Conservation (phyloP, 2,113 vertebrate genomes). For the Xiphophorus maculatus region DNA sequence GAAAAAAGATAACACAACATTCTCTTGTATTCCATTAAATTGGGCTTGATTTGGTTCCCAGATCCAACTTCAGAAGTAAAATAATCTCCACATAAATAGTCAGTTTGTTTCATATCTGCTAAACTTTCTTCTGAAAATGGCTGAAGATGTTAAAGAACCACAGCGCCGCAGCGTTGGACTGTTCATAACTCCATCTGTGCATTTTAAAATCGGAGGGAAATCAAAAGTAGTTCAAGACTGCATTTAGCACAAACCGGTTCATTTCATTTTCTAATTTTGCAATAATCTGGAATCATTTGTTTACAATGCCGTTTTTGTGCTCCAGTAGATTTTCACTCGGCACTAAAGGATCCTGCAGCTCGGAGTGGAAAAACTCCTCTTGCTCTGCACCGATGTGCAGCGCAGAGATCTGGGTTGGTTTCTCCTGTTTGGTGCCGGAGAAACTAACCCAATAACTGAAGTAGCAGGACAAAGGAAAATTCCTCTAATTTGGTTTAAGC, state of each 20-base stretch:
- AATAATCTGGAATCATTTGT: slow-evolving; percentile 3
- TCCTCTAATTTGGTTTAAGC: slow-evolving; percentile 1
- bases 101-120: neutral
- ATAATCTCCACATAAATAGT: neutral
- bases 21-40: too few species aligned
- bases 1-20: too few species aligned
- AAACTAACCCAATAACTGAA: slow-evolving; percentile 11
- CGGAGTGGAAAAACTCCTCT: slow-evolving; percentile 34
- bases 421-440: neutral
- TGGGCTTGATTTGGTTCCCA: neutral
- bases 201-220: neutral
- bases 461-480: slow-evolving; percentile 3
- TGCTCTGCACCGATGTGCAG: slow-evolving; percentile 5
- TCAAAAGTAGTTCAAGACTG: slow-evolving; percentile 5
- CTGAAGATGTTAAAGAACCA: neutral
- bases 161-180: slow-evolving; percentile 12
- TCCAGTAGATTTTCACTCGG: slow-evolving; percentile 14
- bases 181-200: neutral
- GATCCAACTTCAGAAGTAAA: neutral
- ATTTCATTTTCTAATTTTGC: neutral
- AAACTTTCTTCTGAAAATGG: neutral
- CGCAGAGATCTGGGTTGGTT: neutral
- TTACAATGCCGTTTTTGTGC: neutral
- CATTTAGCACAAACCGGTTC: slow-evolving; percentile 2
- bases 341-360: slow-evolving; percentile 16